Base-by-base conservation (phyloP, 2,113 vertebrate genomes). In the Monopterus albus region DNA sequence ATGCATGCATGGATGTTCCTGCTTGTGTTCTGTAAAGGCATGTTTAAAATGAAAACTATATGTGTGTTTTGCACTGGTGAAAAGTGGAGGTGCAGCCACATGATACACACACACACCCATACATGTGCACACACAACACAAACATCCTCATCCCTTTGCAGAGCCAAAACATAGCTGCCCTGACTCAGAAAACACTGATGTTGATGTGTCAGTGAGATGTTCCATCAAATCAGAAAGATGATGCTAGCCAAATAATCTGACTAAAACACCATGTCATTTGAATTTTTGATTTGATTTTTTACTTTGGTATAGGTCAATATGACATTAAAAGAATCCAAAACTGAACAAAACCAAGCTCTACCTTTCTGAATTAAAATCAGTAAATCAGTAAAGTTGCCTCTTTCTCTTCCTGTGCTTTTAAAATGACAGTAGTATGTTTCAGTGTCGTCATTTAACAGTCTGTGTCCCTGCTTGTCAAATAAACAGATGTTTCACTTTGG, bases 151-250 rank as follows among this genome's bases (percentile, higher is more conserved):
- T 36, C 28, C 18, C 40, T 60, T 50, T 62, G 38, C 18, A 36
- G 26, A 61, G 35, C 36, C 29, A 18, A 66, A 78, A 72, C 68
- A 55, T 61, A 64, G 39, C 21, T 17, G 10, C 18, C 49, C 28
- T 23, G 35, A 23, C 42, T 45, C 29, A 7, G 35, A 65, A 7
- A 46, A 50, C 7, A 10, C n/a, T 35, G 1, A 51, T 14, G 65
- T 47, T 33, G 14, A 67, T 6, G 64, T 53, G 81, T 76, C 56
- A 57, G 29, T n/a, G 47, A 57, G 23, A 23, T 5, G 40, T 36
- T 23, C n/a, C n/a, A n/a, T n/a, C n/a, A n/a, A n/a, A n/a, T n/a
- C n/a, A n/a, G n/a, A n/a, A n/a, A n/a, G n/a, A n/a, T n/a, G n/a
- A n/a, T n/a, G n/a, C n/a, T n/a, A n/a, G n/a, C n/a, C n/a, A n/a